phyloP scores from a whole-genome alignment of 2,888 invertebrate genomes.

The Geotrupes spiniger region DNA sequence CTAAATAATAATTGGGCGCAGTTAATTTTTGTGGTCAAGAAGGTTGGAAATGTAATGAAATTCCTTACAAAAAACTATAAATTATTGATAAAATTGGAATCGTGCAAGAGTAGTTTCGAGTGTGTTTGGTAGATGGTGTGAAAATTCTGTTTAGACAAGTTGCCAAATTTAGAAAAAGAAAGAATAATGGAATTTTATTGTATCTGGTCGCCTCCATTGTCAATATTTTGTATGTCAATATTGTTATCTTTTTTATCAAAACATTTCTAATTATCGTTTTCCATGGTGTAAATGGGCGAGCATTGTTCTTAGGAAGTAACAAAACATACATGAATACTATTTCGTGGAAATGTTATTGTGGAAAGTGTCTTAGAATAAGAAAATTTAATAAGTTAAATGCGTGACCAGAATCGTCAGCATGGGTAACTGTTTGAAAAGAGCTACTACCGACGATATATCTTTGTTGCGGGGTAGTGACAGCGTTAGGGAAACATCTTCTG shows the following conservation, averaged over 20 bases:
- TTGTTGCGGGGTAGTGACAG: slow-evolving; percentile 59
- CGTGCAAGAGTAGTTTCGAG: too few species aligned
- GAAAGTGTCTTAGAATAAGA: slow-evolving; percentile 28
- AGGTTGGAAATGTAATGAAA: too few species aligned
- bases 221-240: slow-evolving; percentile 27
- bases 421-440: slow-evolving; percentile 72
- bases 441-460: slow-evolving; percentile 63
- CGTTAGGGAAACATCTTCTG: slow-evolving; percentile 57
- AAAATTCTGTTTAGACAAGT: slow-evolving; percentile 15
- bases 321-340: slow-evolving; percentile 26
- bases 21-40: too few species aligned
- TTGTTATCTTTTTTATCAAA: slow-evolving; percentile 23
- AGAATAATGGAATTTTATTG: slow-evolving; percentile 29
- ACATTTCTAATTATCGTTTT: slow-evolving; percentile 2
- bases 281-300: background rate
- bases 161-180: slow-evolving; percentile 28
- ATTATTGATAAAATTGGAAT: too few species aligned
- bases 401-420: slow-evolving; percentile 50
- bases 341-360: slow-evolving; percentile 27
- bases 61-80: too few species aligned
- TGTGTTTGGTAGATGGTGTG: background rate
- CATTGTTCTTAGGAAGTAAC: background rate
- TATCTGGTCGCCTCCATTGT: slow-evolving; percentile 35
- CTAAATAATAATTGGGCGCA: too few species aligned
- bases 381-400: slow-evolving; percentile 37